Evolutionary conservation across 2,888 invertebrate species (phyloP), one percentile per base, ranked within the genome.

Genomic region (Geotrupes spiniger): DNA sequence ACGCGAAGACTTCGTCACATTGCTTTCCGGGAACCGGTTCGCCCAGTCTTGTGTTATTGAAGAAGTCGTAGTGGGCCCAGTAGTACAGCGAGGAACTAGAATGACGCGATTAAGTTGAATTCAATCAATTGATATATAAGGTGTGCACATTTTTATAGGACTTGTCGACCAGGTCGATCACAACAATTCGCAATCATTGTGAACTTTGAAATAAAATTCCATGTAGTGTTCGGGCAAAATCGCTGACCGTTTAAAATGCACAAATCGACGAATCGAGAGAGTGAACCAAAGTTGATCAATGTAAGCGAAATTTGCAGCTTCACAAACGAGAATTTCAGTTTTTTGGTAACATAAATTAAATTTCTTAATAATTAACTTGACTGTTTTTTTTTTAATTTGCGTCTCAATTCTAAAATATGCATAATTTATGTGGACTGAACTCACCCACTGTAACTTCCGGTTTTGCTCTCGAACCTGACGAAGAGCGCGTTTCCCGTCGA

Each of bases 31-130:
- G 80, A 0, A 92, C 87, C 0, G 89, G 85, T 54, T 89, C 89
- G 0, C 93, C 93, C 56, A 88, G 86, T 42, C 87, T 84, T 0
- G 90, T 92, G 63, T 92, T 91, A 71, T 93, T 92, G 75, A 92
- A 93, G 76, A 92, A 93, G 66, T 93, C 92, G 65, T 92, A 93
- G 68, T 92, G 92, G 0, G 92, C 92, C 92, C 92, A 92, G 69
- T 92, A 93, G 73, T 93, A 92, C 9, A 94, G 77, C 0, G 92
- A 92, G n/a, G 92, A 92, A 0, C 84, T 84, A 68, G n/a, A 63
- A 61, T n/a, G n/a, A 28, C 11, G 28, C 9, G 16, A 21, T 17
- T 27, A 39, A 44, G 36, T 10, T 25, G 10, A 15, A 36, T 10
- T 25, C n/a, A n/a, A n/a, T n/a, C n/a, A 17, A 17, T 17, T 17